Evolutionary conservation across 2,888 invertebrate genomes (phyloP), one percentile per base, ranked within the genome.

Genomic region (Ormyrus labotus): DNA sequence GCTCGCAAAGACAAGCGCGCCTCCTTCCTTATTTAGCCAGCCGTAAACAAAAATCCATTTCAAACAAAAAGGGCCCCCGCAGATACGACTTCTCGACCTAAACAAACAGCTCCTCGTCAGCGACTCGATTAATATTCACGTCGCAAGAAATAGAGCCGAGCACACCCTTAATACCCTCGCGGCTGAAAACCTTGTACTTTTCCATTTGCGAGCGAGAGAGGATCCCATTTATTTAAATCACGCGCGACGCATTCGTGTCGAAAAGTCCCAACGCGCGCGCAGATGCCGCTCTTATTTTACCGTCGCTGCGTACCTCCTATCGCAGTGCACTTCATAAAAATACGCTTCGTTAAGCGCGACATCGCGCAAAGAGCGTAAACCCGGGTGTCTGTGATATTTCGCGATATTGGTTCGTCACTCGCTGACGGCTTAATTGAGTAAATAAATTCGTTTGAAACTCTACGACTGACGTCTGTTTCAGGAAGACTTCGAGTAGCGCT

Each of bases 151-250:
- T 45, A 11, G 11, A 64, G 55, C 0, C 51, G 6, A 50, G 50
- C 6, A 11, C 48, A 11, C 4, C 9, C 34, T 63, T 57, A 64
- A 50, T 65, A 73, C 50, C 48, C 65, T 57, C 47, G 19, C 57
- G 50, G 11, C 60, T 34, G 34, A 34, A 34, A 34, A 34, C 34
- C 34, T 34, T 34, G 34, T 34, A 34, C 34, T 34, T 34, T 34
- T 34, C 34, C 34, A 34, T 34, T 4, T 34, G 34, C 34, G 34
- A 34, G 3, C 13, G 8, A n/a, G 53, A 53, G 53, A 47, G 55
- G 6, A 19, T 80, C 82, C 85, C 85, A 88, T 88, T 88, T 88
- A 88, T 88, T 87, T 86, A 85, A 87, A 88, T 87, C 86, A 84
- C 83, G 85, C 84, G 34, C 81, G 83, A 83, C 72, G 79, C 81